These are phyloP conservation scores for Mimachlamys varia DNA, from an alignment of 2,888 invertebrate species.

Conservation along the genomic window DNA sequence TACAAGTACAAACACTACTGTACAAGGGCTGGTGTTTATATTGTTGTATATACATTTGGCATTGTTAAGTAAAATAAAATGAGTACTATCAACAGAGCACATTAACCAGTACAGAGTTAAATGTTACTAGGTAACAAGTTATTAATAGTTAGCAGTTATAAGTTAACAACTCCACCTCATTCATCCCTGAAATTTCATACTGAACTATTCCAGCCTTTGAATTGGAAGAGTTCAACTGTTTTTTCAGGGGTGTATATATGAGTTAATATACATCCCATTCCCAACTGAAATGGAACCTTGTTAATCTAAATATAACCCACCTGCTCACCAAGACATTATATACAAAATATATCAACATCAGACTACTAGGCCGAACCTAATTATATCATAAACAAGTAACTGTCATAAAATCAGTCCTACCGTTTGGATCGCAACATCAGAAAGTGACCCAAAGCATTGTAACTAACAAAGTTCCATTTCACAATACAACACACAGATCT, in stretches of 20 bases:
- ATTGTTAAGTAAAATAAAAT: background rate
- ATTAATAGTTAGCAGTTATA: too few species aligned
- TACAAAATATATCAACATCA: too few species aligned
- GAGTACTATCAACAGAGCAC: background rate
- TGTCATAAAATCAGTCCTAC: too few species aligned
- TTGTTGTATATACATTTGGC: background rate
- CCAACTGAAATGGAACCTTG: background rate
- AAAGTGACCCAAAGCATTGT: background rate
- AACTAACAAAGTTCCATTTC: background rate
- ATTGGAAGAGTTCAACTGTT: too few species aligned
- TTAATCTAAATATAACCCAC: background rate
- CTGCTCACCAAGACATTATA: background rate
- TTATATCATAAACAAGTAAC: too few species aligned
- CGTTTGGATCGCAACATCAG: too few species aligned
- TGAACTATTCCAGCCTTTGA: too few species aligned
- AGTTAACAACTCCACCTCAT: too few species aligned
- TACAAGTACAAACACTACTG: background rate
- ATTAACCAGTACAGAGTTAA: background rate
- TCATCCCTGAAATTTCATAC: too few species aligned
- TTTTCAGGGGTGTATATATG: too few species aligned
- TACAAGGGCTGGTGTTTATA: background rate
- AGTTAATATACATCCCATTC: background rate
- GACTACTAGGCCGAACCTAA: too few species aligned
- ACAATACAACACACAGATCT: background rate
- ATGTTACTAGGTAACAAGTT: background rate